Conservation (phyloP, 2,888 invertebrate species). For the Cosmia trapezina region DNA sequence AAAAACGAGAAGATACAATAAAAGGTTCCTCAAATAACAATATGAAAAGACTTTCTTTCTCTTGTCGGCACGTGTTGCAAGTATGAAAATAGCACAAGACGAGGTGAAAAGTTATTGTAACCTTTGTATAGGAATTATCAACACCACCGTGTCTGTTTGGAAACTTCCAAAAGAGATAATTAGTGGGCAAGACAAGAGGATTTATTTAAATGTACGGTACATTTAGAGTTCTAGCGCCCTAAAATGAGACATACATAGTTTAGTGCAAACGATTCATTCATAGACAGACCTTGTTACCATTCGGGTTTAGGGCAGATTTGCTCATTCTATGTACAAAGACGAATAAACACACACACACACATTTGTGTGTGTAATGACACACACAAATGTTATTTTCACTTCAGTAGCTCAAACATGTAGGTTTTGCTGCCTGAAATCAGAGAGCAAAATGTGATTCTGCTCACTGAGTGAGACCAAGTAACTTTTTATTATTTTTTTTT, state of each 20-base stretch:
- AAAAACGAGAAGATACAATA: neutral
- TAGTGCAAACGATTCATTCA: neutral
- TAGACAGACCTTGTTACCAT: neutral
- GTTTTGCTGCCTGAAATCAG: no score
- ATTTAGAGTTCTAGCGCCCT: neutral
- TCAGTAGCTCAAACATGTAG: no score
- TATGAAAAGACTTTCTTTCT: slow-evolving; percentile 7
- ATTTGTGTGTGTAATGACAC: no score
- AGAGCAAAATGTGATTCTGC: no score
- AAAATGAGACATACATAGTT: neutral
- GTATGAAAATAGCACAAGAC: neutral
- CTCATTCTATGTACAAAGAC: neutral
- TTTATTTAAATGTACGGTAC: neutral
- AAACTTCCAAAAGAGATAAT: neutral
- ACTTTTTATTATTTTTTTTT: no score
- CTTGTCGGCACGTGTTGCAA: neutral
- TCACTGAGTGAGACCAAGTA: no score
- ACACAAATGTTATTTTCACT: neutral
- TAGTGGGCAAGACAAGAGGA: neutral
- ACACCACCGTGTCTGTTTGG: neutral
- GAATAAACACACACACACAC: no score
- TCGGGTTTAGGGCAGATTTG: neutral
- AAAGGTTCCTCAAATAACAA: slow-evolving; percentile 19
- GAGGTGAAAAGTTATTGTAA: neutral
- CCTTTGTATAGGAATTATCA: neutral